Base-by-base conservation (phyloP, 2,113 vertebrate species). In the Ochotona princeps region DNA sequence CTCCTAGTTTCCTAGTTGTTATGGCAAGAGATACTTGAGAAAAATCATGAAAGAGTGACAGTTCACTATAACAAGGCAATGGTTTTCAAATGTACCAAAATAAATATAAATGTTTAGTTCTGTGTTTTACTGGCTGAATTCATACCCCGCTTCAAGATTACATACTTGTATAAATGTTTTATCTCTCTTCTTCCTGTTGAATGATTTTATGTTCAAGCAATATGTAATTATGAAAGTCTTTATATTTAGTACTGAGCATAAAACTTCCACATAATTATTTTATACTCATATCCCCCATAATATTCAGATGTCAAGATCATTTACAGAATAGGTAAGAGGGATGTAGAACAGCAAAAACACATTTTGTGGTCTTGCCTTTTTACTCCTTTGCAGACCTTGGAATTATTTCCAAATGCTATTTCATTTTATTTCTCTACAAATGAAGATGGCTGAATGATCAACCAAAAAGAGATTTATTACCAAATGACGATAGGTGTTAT, bases 341-440 rank as follows among this genome's bases (percentile, higher is more conserved):
- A 57, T 35, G 15, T 3, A 65, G 66, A 78, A 14, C 25, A 32
- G 0, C 21, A 78, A 78, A 65, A 61, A 8, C 70, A 54, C 63
- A 78, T 44, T 26, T 25, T 35, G 2, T 78, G 47, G 10, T 74
- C 23, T 87, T 86, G 25, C 9, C 65, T 84, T 67, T 76, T 81
- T 54, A 35, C 7, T 82, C 8, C n/a, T 93, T 72, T 90, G 44
- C 0, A 15, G 44, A 95, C 84, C 20, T 76, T 81, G 35, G 21
- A 94, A 80, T 93, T 61, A 67, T 87, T 72, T 93, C 25, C 76
- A 89, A 89, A n/a, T 65, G 11, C 57, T 85, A 73, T 32, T 80
- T 87, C 12, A 67, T 92, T 76, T 38, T 38, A 32, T 81, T 14
- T 13, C 7, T 65, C 54, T 72, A 87, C 83, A 86, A 78, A 54